Percentiles rank a stretch among this genome's conserved stretches.
These are phyloP conservation scores for Helostoma temminkii DNA, from an alignment of 2,797 vertebrate genomes.

Conservation along the genomic window DNA sequence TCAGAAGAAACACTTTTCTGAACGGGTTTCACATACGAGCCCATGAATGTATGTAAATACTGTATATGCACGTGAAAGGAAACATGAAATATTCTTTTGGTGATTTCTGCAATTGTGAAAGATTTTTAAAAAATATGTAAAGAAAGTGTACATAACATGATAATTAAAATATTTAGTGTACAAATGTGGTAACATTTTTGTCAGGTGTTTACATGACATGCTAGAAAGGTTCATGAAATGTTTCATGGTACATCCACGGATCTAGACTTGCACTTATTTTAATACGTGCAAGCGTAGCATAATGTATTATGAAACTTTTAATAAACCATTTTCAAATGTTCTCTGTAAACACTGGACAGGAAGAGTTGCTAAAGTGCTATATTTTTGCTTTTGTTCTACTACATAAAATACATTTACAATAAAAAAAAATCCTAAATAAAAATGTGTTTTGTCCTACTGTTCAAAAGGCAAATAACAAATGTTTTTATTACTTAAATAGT, in stretches of 20 bases:
- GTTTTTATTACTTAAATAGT: too few species aligned
- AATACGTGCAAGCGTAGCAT: slow-evolving; percentile 13
- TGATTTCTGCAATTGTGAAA: slow-evolving; percentile 86
- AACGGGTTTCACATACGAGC: slow-evolving; percentile 85
- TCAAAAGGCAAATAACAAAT: not conserved
- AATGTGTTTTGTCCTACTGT: not conserved
- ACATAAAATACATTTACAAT: slow-evolving; percentile 94
- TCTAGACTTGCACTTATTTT: slow-evolving; percentile 12
- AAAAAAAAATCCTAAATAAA: slow-evolving; percentile 83
- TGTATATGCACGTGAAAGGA: slow-evolving; percentile 85
- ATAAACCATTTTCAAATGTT: slow-evolving; percentile 51
- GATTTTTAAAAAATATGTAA: slow-evolving; percentile 87
- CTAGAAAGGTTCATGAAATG: slow-evolving; percentile 30
- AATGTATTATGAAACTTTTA: slow-evolving; percentile 26
- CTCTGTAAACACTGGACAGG: slow-evolving; percentile 54
- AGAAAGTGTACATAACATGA: slow-evolving; percentile 90
- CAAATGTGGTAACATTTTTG: slow-evolving; percentile 45
- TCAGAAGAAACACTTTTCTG: slow-evolving; percentile 69
- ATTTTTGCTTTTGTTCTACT: slow-evolving; percentile 93
- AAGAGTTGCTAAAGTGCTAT: slow-evolving; percentile 70
- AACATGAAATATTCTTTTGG: slow-evolving; percentile 82
- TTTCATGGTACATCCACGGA: slow-evolving; percentile 27
- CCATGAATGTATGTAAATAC: slow-evolving; percentile 97
- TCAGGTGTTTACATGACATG: slow-evolving; percentile 51
- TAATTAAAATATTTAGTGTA: slow-evolving; percentile 83